phyloP scores from a whole-genome alignment of 2,113 vertebrate species.

The Chrysochloris asiatica region DNA sequence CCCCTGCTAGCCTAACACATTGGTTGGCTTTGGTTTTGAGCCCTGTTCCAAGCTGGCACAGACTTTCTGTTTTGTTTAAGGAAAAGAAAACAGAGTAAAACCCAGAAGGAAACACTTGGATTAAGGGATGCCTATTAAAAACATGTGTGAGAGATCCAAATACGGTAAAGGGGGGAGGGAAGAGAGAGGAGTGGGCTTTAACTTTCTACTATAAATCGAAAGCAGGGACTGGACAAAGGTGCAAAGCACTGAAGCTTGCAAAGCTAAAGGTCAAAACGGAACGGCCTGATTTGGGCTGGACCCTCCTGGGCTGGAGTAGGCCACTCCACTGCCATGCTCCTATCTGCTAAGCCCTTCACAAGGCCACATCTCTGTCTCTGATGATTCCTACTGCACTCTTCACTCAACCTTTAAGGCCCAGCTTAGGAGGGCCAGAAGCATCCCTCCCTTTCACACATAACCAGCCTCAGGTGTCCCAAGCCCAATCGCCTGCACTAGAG shows the following conservation, averaged over 20 bases:
- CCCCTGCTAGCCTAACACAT: conserved; percentile 66
- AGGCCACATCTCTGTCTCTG: rapidly evolving
- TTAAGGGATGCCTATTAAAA: conserved; percentile 71
- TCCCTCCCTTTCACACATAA: rapidly evolving
- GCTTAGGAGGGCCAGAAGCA: neutral
- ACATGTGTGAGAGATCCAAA: conserved; percentile 69
- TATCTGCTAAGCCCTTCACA: rapidly evolving
- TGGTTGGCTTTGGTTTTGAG: conserved; percentile 66
- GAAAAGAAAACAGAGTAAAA: conserved; percentile 74
- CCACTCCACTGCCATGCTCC: neutral
- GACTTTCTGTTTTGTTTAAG: conserved; percentile 68
- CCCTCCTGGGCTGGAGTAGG: neutral
- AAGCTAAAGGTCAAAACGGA: neutral
- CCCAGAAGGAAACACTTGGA: conserved; percentile 66
- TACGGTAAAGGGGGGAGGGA: conserved; percentile 21
- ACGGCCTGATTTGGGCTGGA: neutral
- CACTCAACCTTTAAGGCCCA: neutral
- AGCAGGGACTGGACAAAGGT: neutral
- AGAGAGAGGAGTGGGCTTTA: neutral
- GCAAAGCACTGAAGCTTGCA: rapidly evolving
- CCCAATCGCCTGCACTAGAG: neutral
- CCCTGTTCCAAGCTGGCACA: conserved; percentile 72
- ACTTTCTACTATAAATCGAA: neutral
- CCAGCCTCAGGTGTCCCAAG: neutral
- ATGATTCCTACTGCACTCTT: too few species aligned